Base-by-base conservation (phyloP, 1,140 invertebrate species). In the Pachyrhynchus sulphureomaculatus region DNA sequence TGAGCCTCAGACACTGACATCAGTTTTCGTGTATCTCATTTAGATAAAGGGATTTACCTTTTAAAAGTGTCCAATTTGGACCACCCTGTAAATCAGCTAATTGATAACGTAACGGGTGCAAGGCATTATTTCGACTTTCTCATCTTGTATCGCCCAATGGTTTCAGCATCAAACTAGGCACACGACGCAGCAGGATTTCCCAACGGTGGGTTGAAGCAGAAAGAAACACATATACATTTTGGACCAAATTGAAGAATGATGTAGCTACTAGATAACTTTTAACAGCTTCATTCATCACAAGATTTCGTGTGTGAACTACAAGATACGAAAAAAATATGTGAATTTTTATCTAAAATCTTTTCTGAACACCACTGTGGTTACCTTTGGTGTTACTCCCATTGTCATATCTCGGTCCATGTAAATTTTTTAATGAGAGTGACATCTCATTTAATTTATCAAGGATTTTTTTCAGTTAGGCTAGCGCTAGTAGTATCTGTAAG, bases 371-470 rank as follows among this genome's bases (percentile, higher is more conserved):
- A 39, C 51, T 65, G 60, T 70, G 55, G 41, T 60, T 67, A 53
- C 70, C 74, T 26, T 55, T 62, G 71, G 76, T 76, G 48, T 72
- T 75, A 18, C 65, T 26, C 29, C 67, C 69, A 65, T 76, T 77
- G 52, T 74, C 74, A 62, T 76, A 77, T 15, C 68, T 64, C 64
- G 76, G 74, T 15, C 68, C 70, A 42, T 73, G 59, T 57, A 63
- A 65, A 57, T n/a, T 71, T 63, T 51, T 56, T 47, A 32, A 60
- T n/a, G n/a, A n/a, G n/a, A 41, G 36, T 55, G 23, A 26, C 23
- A 48, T 42, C 8, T 20, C 13, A 39, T 21, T 33, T 37, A 55
- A n/a, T 12, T 23, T 57, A 26, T 24, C 15, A 12, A 23, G 36
- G 42, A n/a, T n/a, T n/a, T n/a, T n/a, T n/a, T 62, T 62, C 45